A percentile compares a stretch with the other conserved stretches of the same genome.
phyloP scores from a whole-genome alignment of 2,113 vertebrate genomes.

The Irena cyanogastra region DNA sequence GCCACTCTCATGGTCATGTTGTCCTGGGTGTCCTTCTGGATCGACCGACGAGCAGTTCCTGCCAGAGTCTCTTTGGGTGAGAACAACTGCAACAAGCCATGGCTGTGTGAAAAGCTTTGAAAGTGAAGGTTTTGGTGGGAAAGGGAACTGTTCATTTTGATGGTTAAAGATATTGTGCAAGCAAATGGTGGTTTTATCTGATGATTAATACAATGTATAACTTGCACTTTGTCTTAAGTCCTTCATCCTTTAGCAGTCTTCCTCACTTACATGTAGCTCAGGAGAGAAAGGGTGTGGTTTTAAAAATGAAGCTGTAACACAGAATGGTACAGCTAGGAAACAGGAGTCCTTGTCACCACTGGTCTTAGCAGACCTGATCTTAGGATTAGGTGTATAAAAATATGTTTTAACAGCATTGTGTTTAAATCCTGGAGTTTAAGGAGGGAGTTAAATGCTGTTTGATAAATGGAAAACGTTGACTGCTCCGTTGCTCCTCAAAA shows the following conservation, averaged over 20 bases:
- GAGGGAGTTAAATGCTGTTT: neutral
- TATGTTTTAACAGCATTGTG: neutral
- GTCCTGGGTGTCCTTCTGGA: conserved; percentile 97
- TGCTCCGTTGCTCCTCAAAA: neutral
- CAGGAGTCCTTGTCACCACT: neutral
- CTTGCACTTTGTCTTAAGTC: neutral
- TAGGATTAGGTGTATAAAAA: neutral
- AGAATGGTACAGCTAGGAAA: neutral
- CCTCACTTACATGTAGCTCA: neutral
- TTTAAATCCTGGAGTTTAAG: neutral
- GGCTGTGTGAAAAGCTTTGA: neutral
- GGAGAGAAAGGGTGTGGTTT: neutral
- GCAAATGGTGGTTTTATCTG: neutral
- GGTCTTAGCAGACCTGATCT: neutral
- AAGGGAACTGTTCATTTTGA: neutral
- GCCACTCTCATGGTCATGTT: conserved; percentile 94
- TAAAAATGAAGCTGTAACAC: neutral
- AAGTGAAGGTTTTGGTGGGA: neutral
- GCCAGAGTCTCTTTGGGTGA: conserved; percentile 93
- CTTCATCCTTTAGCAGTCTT: neutral
- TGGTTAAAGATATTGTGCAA: neutral
- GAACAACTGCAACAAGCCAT: neutral
- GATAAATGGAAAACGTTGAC: neutral
- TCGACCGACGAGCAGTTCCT: conserved; percentile 88
- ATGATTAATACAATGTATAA: neutral